Evolutionary conservation across 1,140 invertebrate genomes (phyloP).

Genomic region (Platyscapa corneri): DNA sequence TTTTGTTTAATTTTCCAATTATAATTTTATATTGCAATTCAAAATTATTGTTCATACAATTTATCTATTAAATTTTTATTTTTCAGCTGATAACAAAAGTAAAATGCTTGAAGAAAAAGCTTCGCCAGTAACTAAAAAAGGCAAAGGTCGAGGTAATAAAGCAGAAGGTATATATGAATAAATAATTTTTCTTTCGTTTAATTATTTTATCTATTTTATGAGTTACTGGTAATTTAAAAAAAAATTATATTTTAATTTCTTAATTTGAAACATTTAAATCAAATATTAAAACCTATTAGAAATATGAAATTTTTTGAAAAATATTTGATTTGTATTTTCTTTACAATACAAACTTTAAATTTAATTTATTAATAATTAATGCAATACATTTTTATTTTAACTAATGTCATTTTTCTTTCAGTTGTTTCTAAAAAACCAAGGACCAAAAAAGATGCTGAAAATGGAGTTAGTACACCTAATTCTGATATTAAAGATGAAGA

Average conservation of each 20-base stretch:
- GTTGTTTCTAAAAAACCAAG: constrained; percentile 49
- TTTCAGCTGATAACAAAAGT: constrained; percentile 36
- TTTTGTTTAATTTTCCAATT: too few relatives aligned
- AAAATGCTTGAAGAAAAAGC: constrained; percentile 35
- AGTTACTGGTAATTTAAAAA: not conserved
- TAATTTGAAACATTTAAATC: not conserved
- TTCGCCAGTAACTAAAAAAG: constrained; percentile 40
- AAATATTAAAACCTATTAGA: not conserved
- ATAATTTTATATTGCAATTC: too few relatives aligned
- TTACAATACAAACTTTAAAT: not conserved
- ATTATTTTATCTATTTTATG: not conserved
- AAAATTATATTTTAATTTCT: not conserved
- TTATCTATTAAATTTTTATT: not conserved
- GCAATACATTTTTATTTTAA: not conserved
- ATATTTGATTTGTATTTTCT: not conserved
- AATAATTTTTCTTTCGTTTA: not conserved
- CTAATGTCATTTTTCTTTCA: constrained; percentile 11
- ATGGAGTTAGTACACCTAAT: constrained; percentile 16
- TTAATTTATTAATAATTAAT: not conserved
- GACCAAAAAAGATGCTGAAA: constrained; percentile 50
- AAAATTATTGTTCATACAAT: too few relatives aligned
- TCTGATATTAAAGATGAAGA: constrained; percentile 42
- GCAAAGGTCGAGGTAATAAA: constrained; percentile 45
- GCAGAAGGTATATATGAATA: constrained; percentile 30
- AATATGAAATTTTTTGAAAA: not conserved